Percentiles rank a stretch among this genome's conserved stretches.
phyloP scores from a whole-genome alignment of 1,140 invertebrate genomes.

The Pantala flavescens region DNA sequence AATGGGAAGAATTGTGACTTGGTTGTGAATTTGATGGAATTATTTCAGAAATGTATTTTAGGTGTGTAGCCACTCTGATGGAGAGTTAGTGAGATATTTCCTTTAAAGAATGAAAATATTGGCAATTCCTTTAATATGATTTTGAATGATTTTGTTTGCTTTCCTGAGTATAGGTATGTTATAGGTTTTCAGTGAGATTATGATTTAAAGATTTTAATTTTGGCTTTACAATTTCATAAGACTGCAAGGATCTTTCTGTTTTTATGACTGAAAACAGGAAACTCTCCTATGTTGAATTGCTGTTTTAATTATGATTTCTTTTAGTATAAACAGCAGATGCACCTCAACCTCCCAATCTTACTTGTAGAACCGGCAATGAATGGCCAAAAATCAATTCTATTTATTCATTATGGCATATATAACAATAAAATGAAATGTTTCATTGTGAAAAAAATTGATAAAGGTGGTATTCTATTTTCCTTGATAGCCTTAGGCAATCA shows the following conservation, averaged over 20 bases:
- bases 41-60: background rate
- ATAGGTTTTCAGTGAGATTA: too few relatives aligned
- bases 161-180: too few relatives aligned
- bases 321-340: background rate
- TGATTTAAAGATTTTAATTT: too few relatives aligned
- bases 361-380: background rate
- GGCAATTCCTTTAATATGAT: background rate
- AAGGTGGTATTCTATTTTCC: conserved; percentile 1
- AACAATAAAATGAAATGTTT: background rate
- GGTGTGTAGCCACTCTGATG: background rate
- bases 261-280: too few relatives aligned
- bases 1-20: background rate
- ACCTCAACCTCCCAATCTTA: conserved; percentile 8
- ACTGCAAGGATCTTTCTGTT: too few relatives aligned
- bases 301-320: too few relatives aligned
- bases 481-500: background rate
- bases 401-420: conserved; percentile 8
- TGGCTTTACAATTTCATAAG: too few relatives aligned
- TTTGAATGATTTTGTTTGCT: background rate
- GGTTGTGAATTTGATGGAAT: background rate
- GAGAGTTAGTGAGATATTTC: background rate
- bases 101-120: background rate
- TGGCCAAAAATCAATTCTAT: background rate
- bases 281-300: too few relatives aligned
- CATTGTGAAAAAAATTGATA: background rate